phyloP scores from a whole-genome alignment of 2,113 vertebrate genomes.

The Phalacrocorax aristotelis region DNA sequence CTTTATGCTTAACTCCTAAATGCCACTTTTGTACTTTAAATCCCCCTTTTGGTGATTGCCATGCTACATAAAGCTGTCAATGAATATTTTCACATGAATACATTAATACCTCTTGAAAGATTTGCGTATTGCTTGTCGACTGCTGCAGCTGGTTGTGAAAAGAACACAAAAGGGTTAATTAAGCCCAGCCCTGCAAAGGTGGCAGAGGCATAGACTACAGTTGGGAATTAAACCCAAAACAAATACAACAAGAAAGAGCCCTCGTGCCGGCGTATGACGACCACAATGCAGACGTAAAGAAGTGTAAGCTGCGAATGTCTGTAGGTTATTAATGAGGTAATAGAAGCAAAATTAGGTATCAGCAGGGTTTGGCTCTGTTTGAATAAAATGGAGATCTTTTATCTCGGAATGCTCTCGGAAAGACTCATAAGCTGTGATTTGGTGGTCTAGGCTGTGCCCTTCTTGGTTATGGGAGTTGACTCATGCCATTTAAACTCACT shows the following conservation, averaged over 20 bases:
- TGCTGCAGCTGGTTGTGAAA: slow-evolving; percentile 74
- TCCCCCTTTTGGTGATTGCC: background rate
- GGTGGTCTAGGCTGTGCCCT: slow-evolving; percentile 48
- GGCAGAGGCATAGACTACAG: slow-evolving; percentile 70
- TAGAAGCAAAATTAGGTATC: slow-evolving; percentile 61
- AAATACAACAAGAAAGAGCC: slow-evolving; percentile 41
- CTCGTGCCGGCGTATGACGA: background rate
- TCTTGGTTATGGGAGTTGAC: slow-evolving; percentile 24
- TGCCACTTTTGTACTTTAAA: background rate
- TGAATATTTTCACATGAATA: slow-evolving; percentile 70
- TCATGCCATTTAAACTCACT: slow-evolving; percentile 13
- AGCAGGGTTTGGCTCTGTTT: slow-evolving; percentile 57
- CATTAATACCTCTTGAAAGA: slow-evolving; percentile 77
- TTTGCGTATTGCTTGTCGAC: slow-evolving; percentile 65
- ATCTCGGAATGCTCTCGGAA: slow-evolving; percentile 25
- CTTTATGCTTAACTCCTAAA: background rate
- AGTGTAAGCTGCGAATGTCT: slow-evolving; percentile 42
- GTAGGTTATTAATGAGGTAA: slow-evolving; percentile 64
- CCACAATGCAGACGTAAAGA: slow-evolving; percentile 38
- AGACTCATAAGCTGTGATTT: slow-evolving; percentile 59
- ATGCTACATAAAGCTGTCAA: slow-evolving; percentile 68
- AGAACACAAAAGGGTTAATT: slow-evolving; percentile 83
- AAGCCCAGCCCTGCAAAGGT: slow-evolving; percentile 82
- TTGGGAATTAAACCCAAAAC: slow-evolving; percentile 72
- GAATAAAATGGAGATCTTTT: slow-evolving; percentile 52